These are phyloP conservation scores for Bhutanitis thaidina DNA, from an alignment of 2,888 invertebrate genomes.

Conservation along the genomic window DNA sequence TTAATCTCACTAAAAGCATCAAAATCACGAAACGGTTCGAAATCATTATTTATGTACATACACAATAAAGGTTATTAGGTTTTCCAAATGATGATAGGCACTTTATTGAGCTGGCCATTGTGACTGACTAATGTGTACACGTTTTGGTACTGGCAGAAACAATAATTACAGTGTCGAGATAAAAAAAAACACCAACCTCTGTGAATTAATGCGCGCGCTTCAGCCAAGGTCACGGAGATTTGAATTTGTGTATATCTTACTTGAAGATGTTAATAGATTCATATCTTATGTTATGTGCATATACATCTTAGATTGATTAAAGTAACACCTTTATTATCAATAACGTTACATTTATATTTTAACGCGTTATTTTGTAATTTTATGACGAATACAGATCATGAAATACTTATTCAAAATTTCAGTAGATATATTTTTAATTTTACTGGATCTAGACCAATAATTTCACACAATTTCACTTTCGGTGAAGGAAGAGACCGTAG, in stretches of 20 bases:
- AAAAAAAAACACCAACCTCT: slow-evolving; percentile 28
- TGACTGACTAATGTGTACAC: neutral
- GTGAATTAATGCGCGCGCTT: slow-evolving; percentile 35
- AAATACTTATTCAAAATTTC: too few species aligned
- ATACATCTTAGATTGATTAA: too few species aligned
- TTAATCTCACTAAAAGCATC: neutral
- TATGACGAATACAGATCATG: too few species aligned
- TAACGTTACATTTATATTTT: too few species aligned
- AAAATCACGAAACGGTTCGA: neutral
- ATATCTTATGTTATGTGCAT: too few species aligned
- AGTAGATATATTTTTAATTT: too few species aligned
- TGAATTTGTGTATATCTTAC: slow-evolving; percentile 13
- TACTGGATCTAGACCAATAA: too few species aligned
- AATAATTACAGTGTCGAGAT: slow-evolving; percentile 30
- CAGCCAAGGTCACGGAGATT: slow-evolving; percentile 36
- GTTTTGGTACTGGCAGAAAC: slow-evolving; percentile 15
- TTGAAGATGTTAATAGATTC: too few species aligned
- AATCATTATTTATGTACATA: neutral
- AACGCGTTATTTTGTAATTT: too few species aligned
- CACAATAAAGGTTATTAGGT: slow-evolving; percentile 7
- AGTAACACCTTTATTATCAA: too few species aligned
- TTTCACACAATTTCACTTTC: too few species aligned
- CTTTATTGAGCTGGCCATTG: slow-evolving; percentile 2
- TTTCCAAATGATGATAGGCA: slow-evolving; percentile 9
- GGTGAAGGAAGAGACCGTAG: too few species aligned